Percentiles rank a stretch among this genome's conserved stretches.
Evolutionary conservation across 2,797 vertebrate genomes (phyloP).

Genomic region (Paguma larvata): DNA sequence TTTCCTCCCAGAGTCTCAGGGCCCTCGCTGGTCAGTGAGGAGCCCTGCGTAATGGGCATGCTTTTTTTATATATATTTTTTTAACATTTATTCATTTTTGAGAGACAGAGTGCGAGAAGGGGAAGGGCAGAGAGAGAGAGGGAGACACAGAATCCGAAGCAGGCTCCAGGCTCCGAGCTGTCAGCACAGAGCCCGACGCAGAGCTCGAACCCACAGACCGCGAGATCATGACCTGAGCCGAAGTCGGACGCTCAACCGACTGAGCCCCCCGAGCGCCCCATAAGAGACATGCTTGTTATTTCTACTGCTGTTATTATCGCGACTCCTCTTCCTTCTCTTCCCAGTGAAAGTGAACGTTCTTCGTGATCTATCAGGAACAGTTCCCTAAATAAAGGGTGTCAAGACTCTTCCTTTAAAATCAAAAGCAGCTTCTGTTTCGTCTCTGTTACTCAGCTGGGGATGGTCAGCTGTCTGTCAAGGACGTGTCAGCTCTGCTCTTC

Average conservation of each 20-base stretch:
- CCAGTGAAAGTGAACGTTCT: neutral
- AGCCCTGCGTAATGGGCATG: neutral
- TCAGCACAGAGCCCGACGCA: no score
- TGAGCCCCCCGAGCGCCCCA: no score
- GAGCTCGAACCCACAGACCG: no score
- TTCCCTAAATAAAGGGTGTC: neutral
- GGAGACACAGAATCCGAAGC: no score
- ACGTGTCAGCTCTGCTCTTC: neutral
- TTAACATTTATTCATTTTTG: no score
- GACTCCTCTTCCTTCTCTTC: neutral
- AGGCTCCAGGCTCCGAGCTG: no score
- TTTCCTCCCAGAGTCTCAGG: neutral
- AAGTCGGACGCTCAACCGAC: accelerated
- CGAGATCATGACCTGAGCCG: no score
- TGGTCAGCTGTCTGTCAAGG: neutral
- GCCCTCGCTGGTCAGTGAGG: neutral
- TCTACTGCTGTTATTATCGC: no score
- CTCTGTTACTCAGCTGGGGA: neutral
- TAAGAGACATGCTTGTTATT: neutral
- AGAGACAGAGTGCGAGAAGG: no score
- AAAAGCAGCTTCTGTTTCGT: neutral
- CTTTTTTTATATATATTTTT: no score
- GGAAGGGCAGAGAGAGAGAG: no score
- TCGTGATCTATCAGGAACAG: neutral
- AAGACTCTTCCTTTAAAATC: neutral